Percentiles rank a stretch among this genome's conserved stretches.
Conservation (phyloP, 2,113 vertebrate species). For the Thryonomys swinderianus region DNA sequence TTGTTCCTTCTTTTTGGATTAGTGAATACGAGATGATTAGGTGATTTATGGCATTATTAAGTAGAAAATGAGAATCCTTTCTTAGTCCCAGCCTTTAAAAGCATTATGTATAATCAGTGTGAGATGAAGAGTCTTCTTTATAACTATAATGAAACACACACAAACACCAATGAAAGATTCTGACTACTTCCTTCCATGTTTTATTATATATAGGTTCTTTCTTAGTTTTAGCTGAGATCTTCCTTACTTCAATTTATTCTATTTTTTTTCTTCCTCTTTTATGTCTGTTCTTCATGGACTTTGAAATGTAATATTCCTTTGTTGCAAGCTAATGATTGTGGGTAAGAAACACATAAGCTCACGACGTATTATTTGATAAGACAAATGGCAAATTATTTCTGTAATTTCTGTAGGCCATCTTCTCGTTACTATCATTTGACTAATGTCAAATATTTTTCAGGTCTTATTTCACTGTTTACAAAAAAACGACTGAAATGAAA, state of each 20-base stretch:
- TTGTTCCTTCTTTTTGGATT: neutral
- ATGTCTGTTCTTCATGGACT: neutral
- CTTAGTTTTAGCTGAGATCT: neutral
- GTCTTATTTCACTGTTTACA: neutral
- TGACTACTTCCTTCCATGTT: neutral
- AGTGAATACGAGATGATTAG: neutral
- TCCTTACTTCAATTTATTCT: neutral
- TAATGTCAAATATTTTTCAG: neutral
- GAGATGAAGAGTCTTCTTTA: neutral
- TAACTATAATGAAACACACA: neutral
- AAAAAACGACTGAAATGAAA: neutral
- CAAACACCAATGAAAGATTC: neutral
- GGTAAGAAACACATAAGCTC: neutral
- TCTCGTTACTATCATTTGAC: neutral
- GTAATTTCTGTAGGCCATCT: neutral
- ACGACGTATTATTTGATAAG: neutral
- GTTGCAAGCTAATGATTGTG: neutral
- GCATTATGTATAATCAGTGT: neutral
- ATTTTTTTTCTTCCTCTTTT: neutral
- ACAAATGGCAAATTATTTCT: neutral
- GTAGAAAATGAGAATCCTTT: conserved; percentile 5
- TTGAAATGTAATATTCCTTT: neutral
- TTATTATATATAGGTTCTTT: neutral
- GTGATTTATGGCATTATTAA: conserved; percentile 42
- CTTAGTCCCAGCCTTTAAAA: neutral